phyloP scores from a whole-genome alignment of 2,888 invertebrate species.

The Drosophila emarginata region DNA sequence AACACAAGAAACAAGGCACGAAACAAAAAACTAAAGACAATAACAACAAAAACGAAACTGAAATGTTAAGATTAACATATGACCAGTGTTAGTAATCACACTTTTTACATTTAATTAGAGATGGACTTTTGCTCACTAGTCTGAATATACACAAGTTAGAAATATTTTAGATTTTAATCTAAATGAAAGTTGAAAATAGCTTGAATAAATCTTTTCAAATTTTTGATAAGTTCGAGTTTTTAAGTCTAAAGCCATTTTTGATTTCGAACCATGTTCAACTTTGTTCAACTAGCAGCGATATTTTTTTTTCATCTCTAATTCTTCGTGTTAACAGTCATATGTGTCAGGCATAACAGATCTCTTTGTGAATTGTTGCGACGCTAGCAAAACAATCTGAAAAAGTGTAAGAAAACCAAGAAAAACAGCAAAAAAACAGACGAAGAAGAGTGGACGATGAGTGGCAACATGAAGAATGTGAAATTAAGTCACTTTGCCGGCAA shows the following conservation, averaged over 20 bases:
- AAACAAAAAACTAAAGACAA: conserved; percentile 10
- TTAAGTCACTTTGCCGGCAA: conserved; percentile 56
- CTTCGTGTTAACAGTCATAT: background rate
- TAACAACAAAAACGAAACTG: conserved; percentile 1
- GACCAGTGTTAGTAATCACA: background rate
- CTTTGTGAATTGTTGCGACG: conserved; percentile 15
- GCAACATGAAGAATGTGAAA: conserved; percentile 61
- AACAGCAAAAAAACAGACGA: background rate
- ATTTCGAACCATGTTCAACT: background rate
- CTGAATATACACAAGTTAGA: background rate
- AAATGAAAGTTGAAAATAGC: background rate
- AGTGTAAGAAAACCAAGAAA: background rate
- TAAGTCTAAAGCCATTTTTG: background rate
- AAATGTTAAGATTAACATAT: background rate
- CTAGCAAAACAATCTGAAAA: conserved; percentile 15
- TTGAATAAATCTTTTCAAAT: background rate
- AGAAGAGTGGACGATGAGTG: conserved; percentile 47
- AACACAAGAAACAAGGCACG: conserved; percentile 15
- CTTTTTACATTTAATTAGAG: background rate
- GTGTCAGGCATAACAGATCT: background rate
- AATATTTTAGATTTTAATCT: no score
- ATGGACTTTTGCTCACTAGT: no score
- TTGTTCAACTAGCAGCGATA: background rate
- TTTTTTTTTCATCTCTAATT: background rate
- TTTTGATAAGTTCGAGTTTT: background rate